Evolutionary conservation across 2,113 vertebrate species (phyloP), one percentile per base, ranked within the genome.

Genomic region (Centropristis striata): DNA sequence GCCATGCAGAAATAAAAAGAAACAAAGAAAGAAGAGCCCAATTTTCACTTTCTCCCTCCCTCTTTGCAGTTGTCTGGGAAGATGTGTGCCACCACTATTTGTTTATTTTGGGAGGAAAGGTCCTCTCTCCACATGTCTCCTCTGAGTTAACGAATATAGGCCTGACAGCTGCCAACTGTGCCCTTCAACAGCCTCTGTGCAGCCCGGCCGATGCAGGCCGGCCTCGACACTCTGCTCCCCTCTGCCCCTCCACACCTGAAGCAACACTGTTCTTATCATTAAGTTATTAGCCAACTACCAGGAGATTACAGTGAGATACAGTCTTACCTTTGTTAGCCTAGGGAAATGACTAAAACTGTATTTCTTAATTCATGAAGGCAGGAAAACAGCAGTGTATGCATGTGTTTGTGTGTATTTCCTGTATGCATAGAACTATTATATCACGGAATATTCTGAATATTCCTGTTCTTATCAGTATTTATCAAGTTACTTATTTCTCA

Each of bases 101-200:
- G 84, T 93, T 95, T 93, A 92, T 94, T 90, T 90, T 88, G 61
- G 84, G 84, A 75, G 81, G 92, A 78, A 86, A 86, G 84, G 80
- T 89, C 80, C 85, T 87, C 90, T 91, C 88, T 92, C 86, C 51
- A 23, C 90, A 89, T 81, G 85, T 93, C 90, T 85, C 69, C 77
- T 66, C 80, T 23, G 87, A 92, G 90, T 85, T 86, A 91, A 89
- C 84, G 86, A 91, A 93, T 78, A 86, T 60, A 83, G 41, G 77
- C 69, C 81, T 90, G 91, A 91, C 93, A 94, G 92, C 92, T 93
- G 92, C 92, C 92, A 93, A 90, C 91, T 72, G 87, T 86, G 84
- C 75, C 91, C 92, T 81, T 91, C 90, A 91, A 80, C 89, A 86
- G 46, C 54, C 42, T 81, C 71, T 57, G 70, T 58, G 23, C 73